Evolutionary conservation across 92 coral and sea anemone species (phyloP).

Genomic region (Micromussa lordhowensis): DNA sequence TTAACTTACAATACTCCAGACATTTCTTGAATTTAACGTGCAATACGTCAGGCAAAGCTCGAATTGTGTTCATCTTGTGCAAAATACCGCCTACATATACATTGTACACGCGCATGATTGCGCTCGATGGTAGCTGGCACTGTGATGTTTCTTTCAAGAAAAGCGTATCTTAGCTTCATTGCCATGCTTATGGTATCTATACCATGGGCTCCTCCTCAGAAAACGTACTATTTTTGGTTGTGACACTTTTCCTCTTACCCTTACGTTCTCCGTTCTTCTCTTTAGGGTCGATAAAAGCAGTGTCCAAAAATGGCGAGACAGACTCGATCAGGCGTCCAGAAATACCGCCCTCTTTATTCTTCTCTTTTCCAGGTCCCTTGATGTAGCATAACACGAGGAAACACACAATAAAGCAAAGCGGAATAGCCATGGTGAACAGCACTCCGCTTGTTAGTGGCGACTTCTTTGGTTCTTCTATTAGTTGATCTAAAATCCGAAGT

Average conservation of each 20-base stretch:
- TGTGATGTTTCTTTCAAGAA: neutral
- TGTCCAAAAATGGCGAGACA: constrained; percentile 33
- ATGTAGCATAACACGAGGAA: constrained; percentile 46
- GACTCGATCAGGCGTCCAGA: constrained; percentile 28
- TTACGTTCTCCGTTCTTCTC: neutral
- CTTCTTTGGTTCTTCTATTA: constrained; percentile 11
- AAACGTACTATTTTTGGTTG: neutral
- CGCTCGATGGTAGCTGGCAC: neutral
- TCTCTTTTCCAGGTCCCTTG: constrained; percentile 49
- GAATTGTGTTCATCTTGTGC: neutral
- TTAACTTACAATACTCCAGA: neutral
- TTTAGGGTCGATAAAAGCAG: constrained; percentile 45
- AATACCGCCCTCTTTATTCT: constrained; percentile 25
- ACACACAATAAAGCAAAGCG: constrained; percentile 39
- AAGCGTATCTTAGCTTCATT: neutral
- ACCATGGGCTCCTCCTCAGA: constrained; percentile 39
- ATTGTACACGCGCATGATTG: neutral
- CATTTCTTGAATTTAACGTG: neutral
- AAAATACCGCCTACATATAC: neutral
- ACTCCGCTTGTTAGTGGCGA: constrained; percentile 42
- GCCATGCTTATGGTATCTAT: neutral
- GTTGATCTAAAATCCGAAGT: neutral
- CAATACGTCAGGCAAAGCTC: neutral
- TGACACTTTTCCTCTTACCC: neutral
- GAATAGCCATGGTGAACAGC: constrained; percentile 51